Evolutionary conservation across 2,888 invertebrate genomes (phyloP), one percentile per base, ranked within the genome.

Genomic region (Dynastes tityus): DNA sequence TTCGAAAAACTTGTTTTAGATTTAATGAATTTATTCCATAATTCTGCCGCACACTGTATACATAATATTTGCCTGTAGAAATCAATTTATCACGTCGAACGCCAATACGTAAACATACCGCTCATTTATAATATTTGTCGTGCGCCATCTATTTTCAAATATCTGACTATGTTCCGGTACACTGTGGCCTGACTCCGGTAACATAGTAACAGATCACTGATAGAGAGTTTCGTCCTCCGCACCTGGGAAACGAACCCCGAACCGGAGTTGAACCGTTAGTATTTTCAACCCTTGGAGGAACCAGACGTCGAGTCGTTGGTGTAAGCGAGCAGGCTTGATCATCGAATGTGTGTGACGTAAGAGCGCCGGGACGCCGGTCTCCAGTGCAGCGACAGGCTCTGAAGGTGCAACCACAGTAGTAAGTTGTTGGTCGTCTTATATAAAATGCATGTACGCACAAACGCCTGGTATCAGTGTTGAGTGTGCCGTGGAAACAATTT

Each of bases 361-460:
- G 83, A 83, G 84, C 84, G 82, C 85, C 84, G 85, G 85, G 85
- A 85, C 84, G 84, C 84, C 84, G 81, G 83, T 83, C 79, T 83
- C 73, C 83, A 83, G 83, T 83, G 82, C 82, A 83, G 83, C 82
- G 82, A 80, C 80, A 80, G 84, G 81, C 81, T 82, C 81, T 83
- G 79, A 78, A 78, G 81, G 81, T 79, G 81, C 81, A 81, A 77
- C 79, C 77, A 79, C 79, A 79, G 79, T 22, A 58, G 55, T 58
- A 58, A 58, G 55, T 58, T 58, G 55, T 71, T 70, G 76, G 70
- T 79, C 78, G 80, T 79, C 83, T 82, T 81, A 74, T 58, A 74
- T 82, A 84, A 82, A 82, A 85, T 85, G 84, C 83, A 83, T 82
- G 81, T 81, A 81, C 82, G 81, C 82, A 83, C 80, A 79, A 82